Percentiles rank a stretch among this genome's conserved stretches.
Evolutionary conservation across 2,888 invertebrate species (phyloP).

Genomic region (Rapana venosa): DNA sequence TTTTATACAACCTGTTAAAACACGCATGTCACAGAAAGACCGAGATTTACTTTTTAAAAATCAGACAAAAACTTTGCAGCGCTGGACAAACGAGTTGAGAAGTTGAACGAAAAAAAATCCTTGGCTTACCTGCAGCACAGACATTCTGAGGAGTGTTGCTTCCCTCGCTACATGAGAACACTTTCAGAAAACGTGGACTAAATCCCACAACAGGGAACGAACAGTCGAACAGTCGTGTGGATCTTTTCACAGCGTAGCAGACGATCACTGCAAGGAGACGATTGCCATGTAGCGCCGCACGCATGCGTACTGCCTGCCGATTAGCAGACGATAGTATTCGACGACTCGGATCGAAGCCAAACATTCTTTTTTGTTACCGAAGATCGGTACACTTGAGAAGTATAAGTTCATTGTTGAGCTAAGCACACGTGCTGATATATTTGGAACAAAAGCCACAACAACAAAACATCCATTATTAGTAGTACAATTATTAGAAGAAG

Average conservation of each 20-base stretch:
- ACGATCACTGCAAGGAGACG: not conserved
- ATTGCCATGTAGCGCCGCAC: not conserved
- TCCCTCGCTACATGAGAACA: not conserved
- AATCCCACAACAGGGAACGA: not conserved
- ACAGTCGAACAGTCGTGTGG: not conserved
- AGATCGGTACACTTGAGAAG: not conserved
- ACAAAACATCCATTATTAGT: not conserved
- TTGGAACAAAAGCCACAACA: not conserved
- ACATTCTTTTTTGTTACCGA: not conserved
- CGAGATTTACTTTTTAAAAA: not conserved
- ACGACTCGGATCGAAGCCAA: not conserved
- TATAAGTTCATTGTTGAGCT: not conserved
- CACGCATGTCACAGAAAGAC: not conserved
- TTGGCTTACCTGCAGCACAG: slow-evolving; percentile 7
- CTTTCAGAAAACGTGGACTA: not conserved
- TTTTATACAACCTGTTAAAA: not conserved
- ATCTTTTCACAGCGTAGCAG: not conserved
- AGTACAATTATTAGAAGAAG: too few species aligned
- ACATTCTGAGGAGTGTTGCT: not conserved
- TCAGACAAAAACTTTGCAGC: not conserved
- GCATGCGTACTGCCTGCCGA: not conserved
- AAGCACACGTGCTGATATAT: not conserved
- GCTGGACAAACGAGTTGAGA: not conserved
- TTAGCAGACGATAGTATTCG: slow-evolving; percentile 2
- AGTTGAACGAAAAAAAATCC: not conserved